Base-by-base conservation (phyloP, 1,140 invertebrate genomes). In the Marisa cornuarietis region DNA sequence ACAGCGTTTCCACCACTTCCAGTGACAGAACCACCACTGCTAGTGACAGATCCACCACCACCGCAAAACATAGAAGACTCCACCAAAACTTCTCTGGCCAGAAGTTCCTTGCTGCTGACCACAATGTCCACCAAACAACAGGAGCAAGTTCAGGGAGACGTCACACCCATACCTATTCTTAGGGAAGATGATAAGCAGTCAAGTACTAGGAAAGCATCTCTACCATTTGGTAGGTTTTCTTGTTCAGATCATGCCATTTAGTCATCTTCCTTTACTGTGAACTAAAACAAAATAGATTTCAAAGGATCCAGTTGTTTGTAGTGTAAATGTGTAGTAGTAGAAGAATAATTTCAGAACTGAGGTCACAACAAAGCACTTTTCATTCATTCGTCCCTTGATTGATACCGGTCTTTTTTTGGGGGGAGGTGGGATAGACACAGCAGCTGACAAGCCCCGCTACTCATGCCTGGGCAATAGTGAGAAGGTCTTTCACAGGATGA, bases 141-240 rank as follows among this genome's bases (percentile, higher is more conserved):
- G 78, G 80, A 52, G 71, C 26, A 18, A 51, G n/a, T 31, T 18
- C 63, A 68, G 49, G 26, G 16, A 5, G 42, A 26, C 5, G 81
- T 58, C 69, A 83, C 80, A 63, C 31, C 74, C 54, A 75, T 76
- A 61, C 73, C 62, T 20, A 54, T 78, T 13, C 58, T 76, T 31
- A 66, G 26, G 9, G 74, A 76, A 11, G 26, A 76, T 4, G 58
- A 68, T 14, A 61, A 14, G 8, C 51, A 63, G 49, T 20, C 49
- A 63, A 63, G 63, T 65, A 63, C 26, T 3, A 74, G 54, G 52
- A 54, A 66, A 22, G 52, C 76, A 65, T 69, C 81, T 24, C 61
- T 82, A 61, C 85, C 86, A 20, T 86, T 87, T 78, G 85, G 86
- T 86, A 82, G 82, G 85, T 82, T 66, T 42, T 42, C 31, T 6